Percentiles rank a stretch among this genome's conserved stretches.
Conservation (phyloP, 2,888 invertebrate species). For the Branchellion lobata region DNA sequence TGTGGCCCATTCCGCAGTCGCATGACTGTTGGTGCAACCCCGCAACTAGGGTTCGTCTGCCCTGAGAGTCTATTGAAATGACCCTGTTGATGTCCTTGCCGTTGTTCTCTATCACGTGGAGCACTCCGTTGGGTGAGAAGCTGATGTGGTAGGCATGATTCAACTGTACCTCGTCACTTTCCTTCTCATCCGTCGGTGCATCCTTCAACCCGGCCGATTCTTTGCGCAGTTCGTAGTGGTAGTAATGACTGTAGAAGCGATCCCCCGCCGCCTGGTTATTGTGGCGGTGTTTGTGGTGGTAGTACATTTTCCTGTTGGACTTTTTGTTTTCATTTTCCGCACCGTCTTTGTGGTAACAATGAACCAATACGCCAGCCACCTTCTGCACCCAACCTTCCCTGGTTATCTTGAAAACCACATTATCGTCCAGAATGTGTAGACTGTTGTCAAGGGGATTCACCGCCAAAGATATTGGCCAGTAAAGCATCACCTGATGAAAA, state of each 20-base stretch:
- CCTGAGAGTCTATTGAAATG: slow-evolving; percentile 85
- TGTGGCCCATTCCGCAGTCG: slow-evolving; percentile 65
- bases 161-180: slow-evolving; percentile 65
- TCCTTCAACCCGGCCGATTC: neutral
- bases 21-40: slow-evolving; percentile 73
- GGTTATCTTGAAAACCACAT: slow-evolving; percentile 84
- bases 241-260: neutral
- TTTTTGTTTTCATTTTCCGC: slow-evolving; percentile 51
- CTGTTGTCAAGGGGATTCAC: slow-evolving; percentile 92
- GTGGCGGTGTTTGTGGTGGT: slow-evolving; percentile 17
- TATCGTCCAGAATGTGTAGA: slow-evolving; percentile 85
- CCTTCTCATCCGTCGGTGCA: neutral
- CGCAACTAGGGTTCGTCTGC: slow-evolving; percentile 85
- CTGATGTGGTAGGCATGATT: slow-evolving; percentile 85
- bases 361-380: slow-evolving; percentile 87
- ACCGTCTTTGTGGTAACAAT: slow-evolving; percentile 72
- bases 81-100: slow-evolving; percentile 83
- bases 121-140: slow-evolving; percentile 85
- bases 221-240: neutral
- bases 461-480: slow-evolving; percentile 94
- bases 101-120: slow-evolving; percentile 90
- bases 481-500: slow-evolving; percentile 75
- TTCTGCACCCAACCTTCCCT: slow-evolving; percentile 81
- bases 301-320: neutral
- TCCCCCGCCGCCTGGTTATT: neutral